A percentile compares a stretch with the other conserved stretches of the same genome.
Conservation (phyloP, 2,113 vertebrate genomes). For the Oreotragus oreotragus region DNA sequence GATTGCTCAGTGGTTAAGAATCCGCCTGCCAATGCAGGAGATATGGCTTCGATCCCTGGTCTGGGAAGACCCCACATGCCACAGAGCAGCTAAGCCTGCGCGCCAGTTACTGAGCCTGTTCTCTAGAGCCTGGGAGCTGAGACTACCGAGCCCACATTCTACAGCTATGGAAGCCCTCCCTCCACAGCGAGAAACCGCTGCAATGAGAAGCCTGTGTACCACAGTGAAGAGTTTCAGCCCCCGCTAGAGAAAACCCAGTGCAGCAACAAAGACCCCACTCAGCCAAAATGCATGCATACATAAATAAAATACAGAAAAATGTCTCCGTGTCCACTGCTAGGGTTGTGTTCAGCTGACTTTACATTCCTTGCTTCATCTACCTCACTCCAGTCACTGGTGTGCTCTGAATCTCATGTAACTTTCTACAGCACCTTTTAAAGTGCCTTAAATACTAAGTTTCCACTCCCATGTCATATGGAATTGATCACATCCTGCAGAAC, state of each 20-base stretch:
- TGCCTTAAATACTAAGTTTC: neutral
- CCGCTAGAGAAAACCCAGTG: neutral
- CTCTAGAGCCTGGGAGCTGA: neutral
- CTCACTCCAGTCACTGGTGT: too few relatives aligned
- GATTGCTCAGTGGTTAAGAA: neutral
- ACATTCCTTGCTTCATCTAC: neutral
- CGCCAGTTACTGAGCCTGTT: accelerated
- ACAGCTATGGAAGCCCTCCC: neutral
- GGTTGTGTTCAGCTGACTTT: neutral
- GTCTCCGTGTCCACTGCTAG: neutral
- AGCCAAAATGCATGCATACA: neutral
- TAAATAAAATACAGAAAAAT: neutral
- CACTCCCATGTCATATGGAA: neutral
- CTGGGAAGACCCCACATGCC: neutral
- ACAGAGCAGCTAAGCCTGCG: neutral
- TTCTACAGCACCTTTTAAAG: neutral
- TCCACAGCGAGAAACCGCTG: accelerated
- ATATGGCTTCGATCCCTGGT: neutral
- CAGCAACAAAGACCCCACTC: neutral
- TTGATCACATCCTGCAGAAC: neutral
- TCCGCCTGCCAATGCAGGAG: neutral
- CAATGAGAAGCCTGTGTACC: neutral
- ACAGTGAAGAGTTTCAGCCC: neutral
- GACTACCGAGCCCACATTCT: neutral
- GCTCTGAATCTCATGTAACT: neutral